Evolutionary conservation across 2,888 invertebrate genomes (phyloP).

Genomic region (Leucania comma): DNA sequence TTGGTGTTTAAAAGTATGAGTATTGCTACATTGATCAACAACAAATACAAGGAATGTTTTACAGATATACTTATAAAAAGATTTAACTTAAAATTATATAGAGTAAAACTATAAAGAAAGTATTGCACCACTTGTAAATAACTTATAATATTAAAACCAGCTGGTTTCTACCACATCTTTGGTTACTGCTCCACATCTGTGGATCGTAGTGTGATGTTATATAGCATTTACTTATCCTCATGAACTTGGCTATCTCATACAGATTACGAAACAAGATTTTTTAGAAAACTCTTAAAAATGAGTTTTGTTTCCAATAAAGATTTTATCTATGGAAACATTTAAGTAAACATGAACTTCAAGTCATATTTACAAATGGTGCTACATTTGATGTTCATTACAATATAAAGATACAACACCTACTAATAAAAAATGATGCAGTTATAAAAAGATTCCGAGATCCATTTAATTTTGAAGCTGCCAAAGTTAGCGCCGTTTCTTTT

Average conservation of each 20-base stretch:
- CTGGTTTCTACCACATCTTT: too few species aligned
- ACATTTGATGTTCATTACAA: slow-evolving; percentile 1
- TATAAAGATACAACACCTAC: slow-evolving; percentile 8
- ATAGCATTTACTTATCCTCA: too few species aligned
- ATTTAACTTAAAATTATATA: slow-evolving; percentile 16
- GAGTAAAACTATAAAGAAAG: background rate
- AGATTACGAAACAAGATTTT: too few species aligned
- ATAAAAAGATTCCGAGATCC: slow-evolving; percentile 15
- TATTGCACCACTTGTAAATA: slow-evolving; percentile 4
- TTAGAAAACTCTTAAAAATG: background rate
- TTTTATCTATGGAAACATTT: background rate
- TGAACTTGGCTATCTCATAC: background rate
- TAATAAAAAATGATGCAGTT: slow-evolving; percentile 7
- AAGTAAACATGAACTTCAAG: background rate
- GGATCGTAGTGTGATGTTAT: too few species aligned
- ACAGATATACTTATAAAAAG: background rate
- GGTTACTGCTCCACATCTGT: too few species aligned
- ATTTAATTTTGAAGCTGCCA: background rate
- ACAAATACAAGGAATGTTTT: slow-evolving; percentile 29
- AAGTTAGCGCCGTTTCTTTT: slow-evolving; percentile 92
- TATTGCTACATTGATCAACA: slow-evolving; percentile 29
- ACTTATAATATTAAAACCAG: too few species aligned
- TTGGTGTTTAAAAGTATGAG: slow-evolving; percentile 7
- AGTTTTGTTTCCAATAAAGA: background rate
- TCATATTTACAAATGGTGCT: slow-evolving; percentile 3